Base-by-base conservation (phyloP, 2,888 invertebrate genomes). In the Tachina lurida region DNA sequence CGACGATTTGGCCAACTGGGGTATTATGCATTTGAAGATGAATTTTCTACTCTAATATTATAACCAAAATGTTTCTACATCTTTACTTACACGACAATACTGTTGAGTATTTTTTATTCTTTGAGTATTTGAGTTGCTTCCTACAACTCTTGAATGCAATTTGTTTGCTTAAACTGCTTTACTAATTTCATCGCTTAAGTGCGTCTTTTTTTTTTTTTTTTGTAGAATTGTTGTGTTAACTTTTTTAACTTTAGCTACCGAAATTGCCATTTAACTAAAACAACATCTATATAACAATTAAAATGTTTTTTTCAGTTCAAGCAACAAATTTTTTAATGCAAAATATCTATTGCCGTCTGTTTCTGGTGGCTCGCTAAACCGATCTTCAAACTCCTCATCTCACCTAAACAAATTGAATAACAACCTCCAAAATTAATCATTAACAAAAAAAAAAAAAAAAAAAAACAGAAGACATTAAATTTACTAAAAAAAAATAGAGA, bases 231-330 rank as follows among this genome's bases (percentile, higher is more conserved):
- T 63, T 45, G 56, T 12, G 43, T 71, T 73, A 13, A 45, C 45
- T 47, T 56, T 45, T 56, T 78, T 54, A 49, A 74, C 31, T 31
- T 54, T 62, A 68, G 49, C 45, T 60, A 54, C 5, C 58, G 58
- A 56, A 67, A 74, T 70, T 63, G 70, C 73, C 75, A 84, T 84
- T 84, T 84, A 83, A 83, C 76, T 80, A 79, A 76, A 83, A 83
- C 80, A 87, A 86, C 86, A 86, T 84, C 79, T 86, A 80, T 82
- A 83, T 84, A 86, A 84, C 86, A 87, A 86, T 87, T 87, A 86
- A 63, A 78, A 54, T 73, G 39, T 73, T 71, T 70, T n/a, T 65
- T 31, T 31, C 71, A 71, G 71, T 49, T 70, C 15, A 10, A 82
- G 15, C 62, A 70, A 74, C 73, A 60, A 70, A 56, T 82, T 62